Percentiles rank a stretch among this genome's conserved stretches.
These are phyloP conservation scores for Littorina saxatilis DNA, from an alignment of 1,140 invertebrate genomes.

Conservation along the genomic window DNA sequence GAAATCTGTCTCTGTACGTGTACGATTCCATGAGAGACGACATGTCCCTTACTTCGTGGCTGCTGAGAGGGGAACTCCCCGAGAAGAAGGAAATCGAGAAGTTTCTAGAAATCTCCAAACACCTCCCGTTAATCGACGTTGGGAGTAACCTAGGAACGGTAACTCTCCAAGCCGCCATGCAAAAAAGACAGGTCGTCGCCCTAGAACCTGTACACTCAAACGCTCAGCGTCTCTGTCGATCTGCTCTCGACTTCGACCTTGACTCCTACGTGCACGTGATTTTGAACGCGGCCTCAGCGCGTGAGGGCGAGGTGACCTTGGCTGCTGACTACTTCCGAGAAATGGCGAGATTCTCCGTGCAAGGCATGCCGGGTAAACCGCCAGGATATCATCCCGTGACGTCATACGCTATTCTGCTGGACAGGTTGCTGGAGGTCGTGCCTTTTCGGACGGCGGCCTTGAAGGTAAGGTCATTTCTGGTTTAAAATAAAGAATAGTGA, in stretches of 20 bases:
- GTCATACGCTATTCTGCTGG: slow-evolving; percentile 14
- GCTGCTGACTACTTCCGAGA: background rate
- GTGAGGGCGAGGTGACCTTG: slow-evolving; percentile 4
- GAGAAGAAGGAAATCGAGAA: background rate
- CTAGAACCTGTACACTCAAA: slow-evolving; percentile 46
- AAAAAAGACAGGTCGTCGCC: slow-evolving; percentile 38
- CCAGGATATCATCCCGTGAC: background rate
- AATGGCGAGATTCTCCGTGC: background rate
- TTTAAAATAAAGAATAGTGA: too few relatives aligned
- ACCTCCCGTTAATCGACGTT: slow-evolving; percentile 43
- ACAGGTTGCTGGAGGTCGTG: slow-evolving; percentile 15
- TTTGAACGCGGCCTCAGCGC: background rate
- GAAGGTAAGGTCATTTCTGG: too few relatives aligned
- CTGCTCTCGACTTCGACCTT: slow-evolving; percentile 24
- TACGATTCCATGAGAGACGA: background rate
- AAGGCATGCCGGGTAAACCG: background rate
- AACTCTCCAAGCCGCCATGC: slow-evolving; percentile 42
- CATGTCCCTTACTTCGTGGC: background rate
- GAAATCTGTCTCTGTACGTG: background rate
- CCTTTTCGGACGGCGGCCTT: background rate
- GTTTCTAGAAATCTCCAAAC: background rate
- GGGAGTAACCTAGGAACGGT: slow-evolving; percentile 49
- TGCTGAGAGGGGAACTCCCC: background rate
- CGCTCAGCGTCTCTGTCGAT: slow-evolving; percentile 44
- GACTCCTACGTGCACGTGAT: slow-evolving; percentile 8